A percentile compares a stretch with the other conserved stretches of the same genome.
These are phyloP conservation scores for Operophtera brumata DNA, from an alignment of 2,888 invertebrate genomes.

Conservation along the genomic window DNA sequence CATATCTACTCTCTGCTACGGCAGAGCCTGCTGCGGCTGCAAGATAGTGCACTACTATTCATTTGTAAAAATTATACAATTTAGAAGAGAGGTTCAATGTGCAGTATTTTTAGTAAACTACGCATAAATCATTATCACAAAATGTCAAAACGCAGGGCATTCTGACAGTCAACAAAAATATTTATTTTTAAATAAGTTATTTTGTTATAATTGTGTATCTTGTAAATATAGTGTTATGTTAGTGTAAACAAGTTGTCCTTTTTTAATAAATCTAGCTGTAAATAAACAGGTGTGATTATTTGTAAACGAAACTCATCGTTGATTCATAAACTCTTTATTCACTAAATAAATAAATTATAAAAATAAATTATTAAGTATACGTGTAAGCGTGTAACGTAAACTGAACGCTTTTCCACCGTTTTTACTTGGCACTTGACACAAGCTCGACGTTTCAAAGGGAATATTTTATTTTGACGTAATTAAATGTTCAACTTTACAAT, in stretches of 20 bases:
- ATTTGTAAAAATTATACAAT: neutral
- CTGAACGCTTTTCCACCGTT: too few relatives aligned
- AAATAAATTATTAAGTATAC: too few relatives aligned
- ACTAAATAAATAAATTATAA: neutral
- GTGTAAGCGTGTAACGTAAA: too few relatives aligned
- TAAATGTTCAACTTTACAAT: too few relatives aligned
- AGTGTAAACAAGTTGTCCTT: slow-evolving; percentile 41
- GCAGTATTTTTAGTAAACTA: neutral
- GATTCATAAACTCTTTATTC: neutral
- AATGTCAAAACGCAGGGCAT: slow-evolving; percentile 14
- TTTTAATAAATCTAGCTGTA: slow-evolving; percentile 34
- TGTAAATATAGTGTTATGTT: slow-evolving; percentile 50
- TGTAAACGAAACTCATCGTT: neutral
- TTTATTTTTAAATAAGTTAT: slow-evolving; percentile 67
- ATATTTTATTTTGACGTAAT: too few relatives aligned
- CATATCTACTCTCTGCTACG: neutral
- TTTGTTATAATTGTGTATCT: slow-evolving; percentile 56
- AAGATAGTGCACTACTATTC: neutral
- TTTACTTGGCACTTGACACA: too few relatives aligned
- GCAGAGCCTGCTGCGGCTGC: neutral
- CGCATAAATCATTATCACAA: too few relatives aligned
- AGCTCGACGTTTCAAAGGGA: too few relatives aligned
- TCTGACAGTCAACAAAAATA: slow-evolving; percentile 42
- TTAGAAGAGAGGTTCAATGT: neutral
- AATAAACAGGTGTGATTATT: slow-evolving; percentile 32